Percentiles rank a stretch among this genome's conserved stretches.
phyloP scores from a whole-genome alignment of 2,113 vertebrate genomes.

The Lontra canadensis region DNA sequence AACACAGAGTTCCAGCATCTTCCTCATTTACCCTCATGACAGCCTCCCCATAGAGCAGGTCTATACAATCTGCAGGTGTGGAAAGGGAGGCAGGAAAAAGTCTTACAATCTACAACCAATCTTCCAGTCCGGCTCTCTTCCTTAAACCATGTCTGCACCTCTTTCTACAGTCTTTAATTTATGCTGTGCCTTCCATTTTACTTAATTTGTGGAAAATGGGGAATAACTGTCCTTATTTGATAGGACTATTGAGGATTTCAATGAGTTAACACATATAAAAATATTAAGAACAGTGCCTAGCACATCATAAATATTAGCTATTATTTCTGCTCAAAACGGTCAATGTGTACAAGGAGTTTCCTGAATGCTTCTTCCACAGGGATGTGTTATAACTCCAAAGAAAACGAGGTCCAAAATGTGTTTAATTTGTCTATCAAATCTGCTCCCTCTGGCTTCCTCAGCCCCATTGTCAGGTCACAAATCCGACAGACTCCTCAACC shows the following conservation, averaged over 20 bases:
- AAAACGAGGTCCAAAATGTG: background rate
- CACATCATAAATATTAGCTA: background rate
- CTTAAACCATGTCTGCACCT: background rate
- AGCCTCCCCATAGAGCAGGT: background rate
- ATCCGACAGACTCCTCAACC: slow-evolving; percentile 2
- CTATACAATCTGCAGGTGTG: slow-evolving; percentile 6
- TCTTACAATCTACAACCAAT: background rate
- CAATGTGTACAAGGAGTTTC: background rate
- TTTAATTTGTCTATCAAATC: background rate
- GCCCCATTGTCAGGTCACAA: background rate
- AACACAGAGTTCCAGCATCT: background rate
- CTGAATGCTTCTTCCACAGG: background rate
- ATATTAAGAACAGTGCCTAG: background rate
- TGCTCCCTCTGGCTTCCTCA: background rate
- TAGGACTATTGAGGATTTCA: background rate
- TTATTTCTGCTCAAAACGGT: background rate
- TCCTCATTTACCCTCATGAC: background rate
- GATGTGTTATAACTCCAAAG: background rate
- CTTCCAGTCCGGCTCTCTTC: background rate
- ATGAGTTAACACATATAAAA: background rate
- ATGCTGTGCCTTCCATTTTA: background rate
- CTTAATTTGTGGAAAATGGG: background rate
- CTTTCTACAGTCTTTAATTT: background rate
- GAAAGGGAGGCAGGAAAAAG: background rate
- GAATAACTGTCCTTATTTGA: background rate